These are phyloP conservation scores for Gymnosoma rotundatum DNA, from an alignment of 2,888 invertebrate species.

Conservation along the genomic window DNA sequence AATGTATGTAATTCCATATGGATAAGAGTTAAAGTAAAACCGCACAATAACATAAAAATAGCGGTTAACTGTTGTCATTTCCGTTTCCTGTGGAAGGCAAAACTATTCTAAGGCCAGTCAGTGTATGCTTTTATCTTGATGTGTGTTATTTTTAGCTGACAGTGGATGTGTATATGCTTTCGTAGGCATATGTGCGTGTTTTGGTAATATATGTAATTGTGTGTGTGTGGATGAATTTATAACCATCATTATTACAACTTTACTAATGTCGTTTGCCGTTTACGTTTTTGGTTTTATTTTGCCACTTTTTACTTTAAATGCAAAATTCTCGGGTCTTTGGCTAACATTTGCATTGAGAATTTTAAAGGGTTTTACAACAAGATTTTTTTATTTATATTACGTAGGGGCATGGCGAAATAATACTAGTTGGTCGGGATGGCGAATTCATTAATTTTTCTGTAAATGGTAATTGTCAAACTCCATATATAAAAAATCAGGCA, in stretches of 20 bases:
- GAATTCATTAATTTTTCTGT: too few relatives aligned
- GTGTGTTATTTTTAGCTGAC: constrained; percentile 4
- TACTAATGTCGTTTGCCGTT: constrained; percentile 21
- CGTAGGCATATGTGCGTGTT: constrained; percentile 15
- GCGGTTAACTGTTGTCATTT: constrained; percentile 70
- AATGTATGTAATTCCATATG: constrained; percentile 20
- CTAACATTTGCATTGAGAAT: not conserved
- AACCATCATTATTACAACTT: constrained; percentile 48
- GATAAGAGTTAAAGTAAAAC: constrained; percentile 53
- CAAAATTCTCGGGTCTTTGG: constrained; percentile 2
- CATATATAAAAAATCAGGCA: too few relatives aligned
- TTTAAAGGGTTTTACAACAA: not conserved
- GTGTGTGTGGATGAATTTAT: constrained; percentile 38
- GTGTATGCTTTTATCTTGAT: not conserved
- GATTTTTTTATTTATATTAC: not conserved
- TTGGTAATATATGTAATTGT: not conserved
- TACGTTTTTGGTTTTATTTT: constrained; percentile 28
- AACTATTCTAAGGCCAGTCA: constrained; percentile 25
- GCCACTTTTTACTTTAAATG: not conserved
- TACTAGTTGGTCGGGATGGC: too few relatives aligned
- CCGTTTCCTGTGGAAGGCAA: constrained; percentile 62
- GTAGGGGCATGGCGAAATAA: too few relatives aligned
- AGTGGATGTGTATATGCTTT: not conserved
- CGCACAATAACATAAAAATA: constrained; percentile 69
- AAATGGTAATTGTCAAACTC: too few relatives aligned